These are phyloP conservation scores for Pontoporia blainvillei DNA, from an alignment of 2,113 vertebrate genomes.

Conservation along the genomic window DNA sequence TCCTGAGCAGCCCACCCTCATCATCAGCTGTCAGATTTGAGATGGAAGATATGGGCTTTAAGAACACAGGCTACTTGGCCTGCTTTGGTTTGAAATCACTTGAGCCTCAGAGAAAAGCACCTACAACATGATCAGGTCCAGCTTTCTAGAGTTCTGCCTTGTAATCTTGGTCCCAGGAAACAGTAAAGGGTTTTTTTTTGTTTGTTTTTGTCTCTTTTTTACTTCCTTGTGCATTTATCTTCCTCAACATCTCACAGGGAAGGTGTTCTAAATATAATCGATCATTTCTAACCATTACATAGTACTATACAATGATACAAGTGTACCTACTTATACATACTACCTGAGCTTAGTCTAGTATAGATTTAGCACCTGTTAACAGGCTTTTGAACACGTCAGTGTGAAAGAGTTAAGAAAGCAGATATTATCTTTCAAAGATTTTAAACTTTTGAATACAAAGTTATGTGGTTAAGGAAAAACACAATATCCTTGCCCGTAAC, in stretches of 20 bases:
- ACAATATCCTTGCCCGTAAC: background rate
- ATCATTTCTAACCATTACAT: background rate
- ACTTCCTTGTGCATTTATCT: background rate
- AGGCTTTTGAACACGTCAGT: background rate
- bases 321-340: background rate
- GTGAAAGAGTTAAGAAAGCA: constrained; percentile 43
- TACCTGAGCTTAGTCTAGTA: background rate
- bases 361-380: constrained; percentile 9
- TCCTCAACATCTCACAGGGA: background rate
- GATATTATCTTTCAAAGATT: constrained; percentile 36
- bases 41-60: background rate
- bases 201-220: background rate
- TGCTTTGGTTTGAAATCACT: background rate
- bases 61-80: background rate
- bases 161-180: background rate
- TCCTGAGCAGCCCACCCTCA: background rate
- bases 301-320: background rate
- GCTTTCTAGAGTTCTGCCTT: background rate
- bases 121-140: background rate
- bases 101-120: background rate
- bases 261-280: background rate
- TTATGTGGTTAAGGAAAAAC: background rate
- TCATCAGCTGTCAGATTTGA: background rate
- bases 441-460: constrained; percentile 29
- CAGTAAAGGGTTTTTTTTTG: background rate